A percentile compares a stretch with the other conserved stretches of the same genome.
Evolutionary conservation across 2,113 vertebrate species (phyloP).

Genomic region (Sinocyclocheilus grahami): DNA sequence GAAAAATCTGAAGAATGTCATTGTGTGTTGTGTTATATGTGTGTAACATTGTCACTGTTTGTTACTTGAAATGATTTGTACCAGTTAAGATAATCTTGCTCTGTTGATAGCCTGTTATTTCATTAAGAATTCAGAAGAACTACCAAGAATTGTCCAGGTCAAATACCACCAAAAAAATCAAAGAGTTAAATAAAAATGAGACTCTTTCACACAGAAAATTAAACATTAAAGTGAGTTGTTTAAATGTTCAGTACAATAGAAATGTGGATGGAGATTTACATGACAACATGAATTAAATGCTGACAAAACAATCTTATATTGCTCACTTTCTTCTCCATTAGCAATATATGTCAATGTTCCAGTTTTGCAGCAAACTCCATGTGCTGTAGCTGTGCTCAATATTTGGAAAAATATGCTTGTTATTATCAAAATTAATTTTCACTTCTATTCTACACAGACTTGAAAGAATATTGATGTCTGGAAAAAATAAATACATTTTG

Average conservation of each 20-base stretch:
- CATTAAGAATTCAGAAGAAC: not conserved
- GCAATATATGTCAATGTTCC: not conserved
- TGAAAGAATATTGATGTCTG: not conserved
- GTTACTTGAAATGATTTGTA: conserved; percentile 6
- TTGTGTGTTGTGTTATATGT: not conserved
- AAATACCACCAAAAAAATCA: not conserved
- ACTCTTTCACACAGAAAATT: not conserved
- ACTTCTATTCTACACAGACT: not conserved
- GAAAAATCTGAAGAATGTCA: not conserved
- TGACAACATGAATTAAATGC: not conserved
- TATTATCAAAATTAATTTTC: not conserved
- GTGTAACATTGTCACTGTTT: not conserved
- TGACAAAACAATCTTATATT: not conserved
- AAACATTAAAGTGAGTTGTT: not conserved
- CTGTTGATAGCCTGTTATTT: not conserved
- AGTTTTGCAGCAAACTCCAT: not conserved
- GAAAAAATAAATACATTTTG: too few relatives aligned
- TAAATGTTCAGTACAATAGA: not conserved
- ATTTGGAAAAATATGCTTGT: not conserved
- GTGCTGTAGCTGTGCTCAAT: not conserved
- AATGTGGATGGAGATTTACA: not conserved
- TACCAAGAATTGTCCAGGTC: not conserved
- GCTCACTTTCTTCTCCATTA: not conserved
- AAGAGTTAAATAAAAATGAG: not conserved
- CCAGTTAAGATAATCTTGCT: not conserved